A percentile compares a stretch with the other conserved stretches of the same genome.
phyloP scores from a whole-genome alignment of 1,140 invertebrate species.

The Hyphantria cunea region DNA sequence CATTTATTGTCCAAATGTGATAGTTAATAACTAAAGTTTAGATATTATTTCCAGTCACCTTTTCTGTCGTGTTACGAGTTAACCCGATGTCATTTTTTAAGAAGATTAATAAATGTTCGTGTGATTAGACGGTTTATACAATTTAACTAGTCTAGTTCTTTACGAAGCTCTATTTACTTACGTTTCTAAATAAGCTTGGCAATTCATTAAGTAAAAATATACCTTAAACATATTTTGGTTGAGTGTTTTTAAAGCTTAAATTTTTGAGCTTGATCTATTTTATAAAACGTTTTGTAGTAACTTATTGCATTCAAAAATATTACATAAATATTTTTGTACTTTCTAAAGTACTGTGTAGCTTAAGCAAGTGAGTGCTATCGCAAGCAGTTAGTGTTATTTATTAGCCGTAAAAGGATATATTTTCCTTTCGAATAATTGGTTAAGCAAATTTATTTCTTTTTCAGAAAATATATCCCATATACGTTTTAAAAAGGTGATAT shows the following conservation, averaged over 20 bases:
- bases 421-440: slow-evolving; percentile 32
- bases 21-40: slow-evolving; percentile 35
- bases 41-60: slow-evolving; percentile 56
- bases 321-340: slow-evolving; percentile 11
- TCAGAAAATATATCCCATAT: slow-evolving; percentile 47
- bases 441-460: neutral
- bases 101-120: slow-evolving; percentile 14
- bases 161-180: slow-evolving; percentile 23
- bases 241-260: slow-evolving; percentile 8
- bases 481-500: slow-evolving; percentile 27
- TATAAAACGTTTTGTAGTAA: slow-evolving; percentile 10
- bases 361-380: slow-evolving; percentile 65
- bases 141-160: slow-evolving; percentile 11
- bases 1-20: slow-evolving; percentile 30
- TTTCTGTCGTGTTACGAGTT: slow-evolving; percentile 39
- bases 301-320: slow-evolving; percentile 10
- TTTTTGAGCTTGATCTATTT: slow-evolving; percentile 13
- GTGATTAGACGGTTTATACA: slow-evolving; percentile 10
- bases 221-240: slow-evolving; percentile 10
- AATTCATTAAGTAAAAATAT: neutral
- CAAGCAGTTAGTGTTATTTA: slow-evolving; percentile 71
- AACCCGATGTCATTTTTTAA: slow-evolving; percentile 17
- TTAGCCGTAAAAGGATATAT: slow-evolving; percentile 51
- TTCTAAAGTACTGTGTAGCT: slow-evolving; percentile 47
- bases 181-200: slow-evolving; percentile 20